Base-by-base conservation (phyloP, 1,140 invertebrate species). In the Bombus fervidus region DNA sequence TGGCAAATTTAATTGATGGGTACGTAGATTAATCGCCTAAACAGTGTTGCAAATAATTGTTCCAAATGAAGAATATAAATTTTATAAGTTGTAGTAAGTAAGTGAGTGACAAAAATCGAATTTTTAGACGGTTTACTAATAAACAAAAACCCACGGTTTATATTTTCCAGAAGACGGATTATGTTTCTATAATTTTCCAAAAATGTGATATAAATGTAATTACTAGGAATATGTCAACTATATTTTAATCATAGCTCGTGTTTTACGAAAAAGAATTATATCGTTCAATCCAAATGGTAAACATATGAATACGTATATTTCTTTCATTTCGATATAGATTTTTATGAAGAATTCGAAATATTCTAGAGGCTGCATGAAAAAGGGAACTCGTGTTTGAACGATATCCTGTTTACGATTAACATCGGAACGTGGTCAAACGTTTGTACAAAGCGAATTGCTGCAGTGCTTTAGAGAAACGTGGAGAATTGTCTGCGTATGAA, bases 401-500 rank as follows among this genome's bases (percentile, higher is more conserved):
- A 41, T 25, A 18, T 2, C 9, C 15, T 0, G 13, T 43, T 31
- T 43, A 12, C 9, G 28, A 78, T 78, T 59, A 62, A 39, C 53
- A n/a, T 25, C 13, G 57, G 22, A 37, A n/a, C n/a, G 22, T n/a
- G 59, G 59, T 66, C 39, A 39, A 78, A 43, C 18, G 53, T 8
- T 47, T 74, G 34, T 28, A 43, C 47, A 81, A 85, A 74, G 69
- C 31, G 71, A 73, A 66, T 66, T 62, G 66, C 22, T 22, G 10
- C 73, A 28, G 41, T 25, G 34, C 28, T 81, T 57, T 43, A 28
- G 28, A 10, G n/a, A 68, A 81, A 80, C 25, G 43, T 31, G 37
- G 10, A 8, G 43, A 80, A 85, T 85, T 31, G 76, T 79, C 43
- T 22, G 69, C 79, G 78, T 37, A 85, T 85, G 84, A 85, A 85